Base-by-base conservation (phyloP, 1,140 invertebrate species). In the Cryptotermes secundus region DNA sequence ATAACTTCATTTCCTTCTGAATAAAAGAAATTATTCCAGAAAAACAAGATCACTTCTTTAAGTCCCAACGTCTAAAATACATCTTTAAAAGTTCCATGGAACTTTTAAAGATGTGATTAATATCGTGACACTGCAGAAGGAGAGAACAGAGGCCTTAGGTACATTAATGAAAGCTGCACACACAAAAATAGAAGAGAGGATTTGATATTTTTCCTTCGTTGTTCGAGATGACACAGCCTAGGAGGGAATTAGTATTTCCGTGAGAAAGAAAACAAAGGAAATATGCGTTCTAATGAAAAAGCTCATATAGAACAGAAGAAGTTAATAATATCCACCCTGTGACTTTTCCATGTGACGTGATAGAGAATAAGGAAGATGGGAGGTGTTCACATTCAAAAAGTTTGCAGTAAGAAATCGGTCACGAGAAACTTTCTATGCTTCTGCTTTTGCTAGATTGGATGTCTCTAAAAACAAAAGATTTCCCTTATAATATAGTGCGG, bases 81-180 rank as follows among this genome's bases (percentile, higher is more conserved):
- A 1, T 49, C n/a, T 49, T 49, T 49, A 14, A 49, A 14, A 31
- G 7, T 72, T 72, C 26, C 1, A 72, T 31, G 14, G 59, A 72
- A 72, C 31, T 72, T 9, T n/a, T 4, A 26, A 72, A 65, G 31
- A n/a, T n/a, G n/a, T n/a, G n/a, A 72, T 72, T 72, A 72, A 72
- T 72, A 72, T 72, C 59, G 59, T 49, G 14, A 49, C 45, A 22
- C 45, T 49, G 45, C 38, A 38, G 19, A 59, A 59, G 6, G 53
- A 59, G 53, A 26, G 53, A 31, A 31, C 16, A 72, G 26, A 31
- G 59, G 9, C n/a, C n/a, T 1, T n/a, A 31, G 26, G 59, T 72
- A 31, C 59, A 72, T 72, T 72, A 72, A 72, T 72, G 59, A 72
- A 72, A 72, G 31, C n/a, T 72, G 59, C 59, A 72, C 59, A 72